Percentiles rank a stretch among this genome's conserved stretches.
Conservation (phyloP, 1,140 invertebrate species). For the Macrocentrus cingulum region DNA sequence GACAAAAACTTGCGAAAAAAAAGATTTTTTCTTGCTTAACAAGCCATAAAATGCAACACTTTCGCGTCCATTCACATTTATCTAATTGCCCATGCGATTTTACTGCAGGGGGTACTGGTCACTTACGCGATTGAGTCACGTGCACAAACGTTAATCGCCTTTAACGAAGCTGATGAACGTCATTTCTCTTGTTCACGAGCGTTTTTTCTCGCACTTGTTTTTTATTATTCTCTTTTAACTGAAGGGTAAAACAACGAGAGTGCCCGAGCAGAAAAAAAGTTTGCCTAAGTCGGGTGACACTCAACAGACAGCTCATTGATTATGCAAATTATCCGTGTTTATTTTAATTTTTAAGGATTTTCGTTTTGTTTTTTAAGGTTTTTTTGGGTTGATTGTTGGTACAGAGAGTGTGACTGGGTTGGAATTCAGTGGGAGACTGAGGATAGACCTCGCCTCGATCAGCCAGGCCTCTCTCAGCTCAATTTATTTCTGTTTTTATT, state of each 20-base stretch:
- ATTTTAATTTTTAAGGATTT: too few species aligned
- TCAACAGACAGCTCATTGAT: background rate
- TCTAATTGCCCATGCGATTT: constrained; percentile 41
- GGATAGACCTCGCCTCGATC: constrained; percentile 23
- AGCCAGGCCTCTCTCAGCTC: constrained; percentile 21
- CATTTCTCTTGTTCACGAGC: constrained; percentile 8
- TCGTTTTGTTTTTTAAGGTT: too few species aligned
- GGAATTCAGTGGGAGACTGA: constrained; percentile 41
- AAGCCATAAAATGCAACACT: constrained; percentile 28
- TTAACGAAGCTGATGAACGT: constrained; percentile 17
- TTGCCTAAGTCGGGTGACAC: constrained; percentile 8
- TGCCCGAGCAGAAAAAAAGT: constrained; percentile 17
- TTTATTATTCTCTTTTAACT: constrained; percentile 6
- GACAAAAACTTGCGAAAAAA: background rate
- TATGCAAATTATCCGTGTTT: background rate
- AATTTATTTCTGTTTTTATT: constrained; percentile 22
- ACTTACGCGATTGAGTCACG: constrained; percentile 26
- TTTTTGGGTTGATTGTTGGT: background rate
- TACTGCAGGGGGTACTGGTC: constrained; percentile 20
- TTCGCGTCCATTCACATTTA: constrained; percentile 37
- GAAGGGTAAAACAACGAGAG: constrained; percentile 18
- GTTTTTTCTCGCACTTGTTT: constrained; percentile 11
- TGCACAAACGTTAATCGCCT: constrained; percentile 24
- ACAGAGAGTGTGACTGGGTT: constrained; percentile 28
- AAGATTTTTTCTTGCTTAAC: constrained; percentile 24